These are phyloP conservation scores for Bettongia penicillata DNA, from an alignment of 2,113 vertebrate species.

Conservation along the genomic window DNA sequence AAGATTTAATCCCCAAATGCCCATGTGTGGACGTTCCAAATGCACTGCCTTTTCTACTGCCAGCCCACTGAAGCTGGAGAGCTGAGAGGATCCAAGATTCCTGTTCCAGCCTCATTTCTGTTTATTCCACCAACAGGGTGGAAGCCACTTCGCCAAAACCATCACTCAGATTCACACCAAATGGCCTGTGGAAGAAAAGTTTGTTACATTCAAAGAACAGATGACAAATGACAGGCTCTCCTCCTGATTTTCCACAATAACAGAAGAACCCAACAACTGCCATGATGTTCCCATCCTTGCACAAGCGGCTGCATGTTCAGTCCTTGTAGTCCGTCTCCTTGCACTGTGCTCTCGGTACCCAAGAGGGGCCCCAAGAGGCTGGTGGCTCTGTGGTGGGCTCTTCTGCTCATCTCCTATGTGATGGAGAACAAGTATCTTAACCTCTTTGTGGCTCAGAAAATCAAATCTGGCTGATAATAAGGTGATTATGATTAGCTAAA, in stretches of 20 bases:
- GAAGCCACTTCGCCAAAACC: conserved; percentile 71
- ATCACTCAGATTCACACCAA: conserved; percentile 73
- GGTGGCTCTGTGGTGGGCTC: background rate
- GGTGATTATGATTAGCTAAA: background rate
- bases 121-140: conserved; percentile 67
- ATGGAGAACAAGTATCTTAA: background rate
- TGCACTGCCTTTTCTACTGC: background rate
- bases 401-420: background rate
- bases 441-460: background rate
- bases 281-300: conserved; percentile 59
- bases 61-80: conserved; percentile 38
- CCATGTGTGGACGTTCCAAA: background rate
- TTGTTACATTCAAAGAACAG: conserved; percentile 80
- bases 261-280: conserved; percentile 80
- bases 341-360: background rate
- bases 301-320: conserved; percentile 16
- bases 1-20: background rate
- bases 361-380: background rate
- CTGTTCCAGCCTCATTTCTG: conserved; percentile 62
- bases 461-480: background rate
- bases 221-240: conserved; percentile 84
- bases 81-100: conserved; percentile 23
- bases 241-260: conserved; percentile 81
- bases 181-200: conserved; percentile 77
- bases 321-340: accelerated